phyloP scores from a whole-genome alignment of 2,113 vertebrate genomes.

The Coturnix japonica region DNA sequence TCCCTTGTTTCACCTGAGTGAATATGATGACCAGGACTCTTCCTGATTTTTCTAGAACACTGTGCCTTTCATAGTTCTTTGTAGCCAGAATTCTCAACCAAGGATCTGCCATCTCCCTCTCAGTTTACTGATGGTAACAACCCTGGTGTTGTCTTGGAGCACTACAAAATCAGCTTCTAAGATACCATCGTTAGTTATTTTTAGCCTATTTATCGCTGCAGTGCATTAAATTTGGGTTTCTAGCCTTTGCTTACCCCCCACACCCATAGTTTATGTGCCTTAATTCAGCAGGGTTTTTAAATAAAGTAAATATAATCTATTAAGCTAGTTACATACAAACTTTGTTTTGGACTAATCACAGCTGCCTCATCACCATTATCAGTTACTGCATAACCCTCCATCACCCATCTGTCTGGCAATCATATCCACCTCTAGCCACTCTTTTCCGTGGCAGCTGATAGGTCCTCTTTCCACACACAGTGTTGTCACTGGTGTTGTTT shows the following conservation, averaged over 20 bases:
- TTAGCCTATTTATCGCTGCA: background rate
- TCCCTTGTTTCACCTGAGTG: background rate
- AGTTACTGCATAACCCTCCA: background rate
- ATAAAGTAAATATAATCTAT: background rate
- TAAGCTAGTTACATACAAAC: background rate
- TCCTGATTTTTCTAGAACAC: background rate
- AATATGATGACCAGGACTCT: background rate
- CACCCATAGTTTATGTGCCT: background rate
- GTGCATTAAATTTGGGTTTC: background rate
- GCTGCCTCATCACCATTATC: background rate
- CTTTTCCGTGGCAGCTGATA: background rate
- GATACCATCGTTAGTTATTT: background rate
- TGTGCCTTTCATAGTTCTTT: background rate
- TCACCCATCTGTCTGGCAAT: background rate
- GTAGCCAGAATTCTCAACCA: accelerated
- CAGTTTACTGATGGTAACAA: background rate
- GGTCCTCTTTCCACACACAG: background rate
- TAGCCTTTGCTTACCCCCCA: background rate
- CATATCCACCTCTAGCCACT: background rate
- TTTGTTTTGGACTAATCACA: background rate
- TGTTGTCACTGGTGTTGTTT: background rate
- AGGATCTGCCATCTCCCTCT: background rate
- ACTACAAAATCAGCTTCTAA: background rate
- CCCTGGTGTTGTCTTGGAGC: background rate
- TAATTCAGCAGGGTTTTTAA: background rate